Percentiles rank a stretch among this genome's conserved stretches.
Evolutionary conservation across 2,888 invertebrate species (phyloP).

Genomic region (Frankliniella fusca): DNA sequence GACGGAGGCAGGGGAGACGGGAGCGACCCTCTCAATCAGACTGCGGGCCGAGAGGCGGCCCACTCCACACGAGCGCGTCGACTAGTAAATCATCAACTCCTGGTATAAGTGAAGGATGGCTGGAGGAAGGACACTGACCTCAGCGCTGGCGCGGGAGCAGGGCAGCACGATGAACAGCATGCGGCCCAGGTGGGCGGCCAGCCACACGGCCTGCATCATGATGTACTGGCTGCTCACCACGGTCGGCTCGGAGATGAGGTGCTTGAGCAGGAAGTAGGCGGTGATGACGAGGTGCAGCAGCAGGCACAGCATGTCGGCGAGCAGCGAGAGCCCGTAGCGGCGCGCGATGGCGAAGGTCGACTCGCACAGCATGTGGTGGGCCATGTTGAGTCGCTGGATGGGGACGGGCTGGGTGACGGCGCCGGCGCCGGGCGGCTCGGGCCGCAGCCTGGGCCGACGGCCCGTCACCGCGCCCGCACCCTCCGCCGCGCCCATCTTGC

Average conservation of each 20-base stretch:
- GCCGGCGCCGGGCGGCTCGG: neutral
- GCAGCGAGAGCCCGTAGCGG: constrained; percentile 54
- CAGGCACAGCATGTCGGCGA: constrained; percentile 55
- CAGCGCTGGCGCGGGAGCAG: constrained; percentile 53
- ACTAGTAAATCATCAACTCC: too few species aligned
- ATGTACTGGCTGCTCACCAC: constrained; percentile 43
- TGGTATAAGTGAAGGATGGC: neutral
- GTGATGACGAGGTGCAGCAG: constrained; percentile 59
- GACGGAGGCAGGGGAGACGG: too few species aligned
- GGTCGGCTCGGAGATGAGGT: constrained; percentile 50
- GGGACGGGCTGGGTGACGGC: constrained; percentile 38
- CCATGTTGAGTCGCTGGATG: constrained; percentile 51
- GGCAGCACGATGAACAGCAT: constrained; percentile 58
- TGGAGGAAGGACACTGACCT: constrained; percentile 46
- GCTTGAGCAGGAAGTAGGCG: constrained; percentile 50
- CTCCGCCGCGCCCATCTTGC: neutral
- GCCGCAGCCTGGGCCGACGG: neutral
- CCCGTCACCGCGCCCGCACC: neutral
- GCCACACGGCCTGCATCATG: constrained; percentile 57
- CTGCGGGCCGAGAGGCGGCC: too few species aligned
- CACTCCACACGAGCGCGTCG: too few species aligned
- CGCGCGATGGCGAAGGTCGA: constrained; percentile 52
- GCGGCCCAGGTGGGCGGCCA: constrained; percentile 53
- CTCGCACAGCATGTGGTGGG: constrained; percentile 55
- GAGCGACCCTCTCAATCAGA: too few species aligned